phyloP scores from a whole-genome alignment of 2,797 vertebrate genomes.

The Strix occidentalis region DNA sequence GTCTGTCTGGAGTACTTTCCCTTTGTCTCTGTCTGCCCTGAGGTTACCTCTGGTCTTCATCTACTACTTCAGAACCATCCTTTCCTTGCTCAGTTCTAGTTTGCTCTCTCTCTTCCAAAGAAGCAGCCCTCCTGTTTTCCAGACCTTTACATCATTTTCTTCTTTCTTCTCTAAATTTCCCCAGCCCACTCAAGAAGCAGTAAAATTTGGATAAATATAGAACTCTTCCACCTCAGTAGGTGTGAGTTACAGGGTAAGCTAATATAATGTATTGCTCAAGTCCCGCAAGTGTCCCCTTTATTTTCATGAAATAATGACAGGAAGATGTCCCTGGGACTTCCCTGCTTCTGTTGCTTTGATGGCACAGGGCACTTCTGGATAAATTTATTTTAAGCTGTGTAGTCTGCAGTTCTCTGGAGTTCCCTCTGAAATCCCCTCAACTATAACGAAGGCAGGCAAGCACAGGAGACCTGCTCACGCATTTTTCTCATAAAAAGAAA shows the following conservation, averaged over 20 bases:
- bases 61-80: background rate
- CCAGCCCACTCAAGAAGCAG: background rate
- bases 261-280: background rate
- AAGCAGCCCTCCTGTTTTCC: background rate
- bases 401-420: background rate
- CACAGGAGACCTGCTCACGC: background rate
- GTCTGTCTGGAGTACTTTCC: background rate
- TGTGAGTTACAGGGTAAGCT: background rate
- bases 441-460: background rate
- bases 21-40: background rate
- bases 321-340: background rate
- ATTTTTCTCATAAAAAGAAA: background rate
- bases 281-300: background rate
- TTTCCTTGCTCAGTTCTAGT: background rate
- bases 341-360: background rate
- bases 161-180: background rate
- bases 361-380: background rate
- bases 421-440: background rate
- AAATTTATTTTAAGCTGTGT: background rate
- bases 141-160: background rate
- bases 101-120: background rate
- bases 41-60: background rate
- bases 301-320: background rate
- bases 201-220: background rate
- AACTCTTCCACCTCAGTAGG: background rate